Evolutionary conservation across 1,140 invertebrate genomes (phyloP).

Genomic region (Thaumatotibia leucotreta): DNA sequence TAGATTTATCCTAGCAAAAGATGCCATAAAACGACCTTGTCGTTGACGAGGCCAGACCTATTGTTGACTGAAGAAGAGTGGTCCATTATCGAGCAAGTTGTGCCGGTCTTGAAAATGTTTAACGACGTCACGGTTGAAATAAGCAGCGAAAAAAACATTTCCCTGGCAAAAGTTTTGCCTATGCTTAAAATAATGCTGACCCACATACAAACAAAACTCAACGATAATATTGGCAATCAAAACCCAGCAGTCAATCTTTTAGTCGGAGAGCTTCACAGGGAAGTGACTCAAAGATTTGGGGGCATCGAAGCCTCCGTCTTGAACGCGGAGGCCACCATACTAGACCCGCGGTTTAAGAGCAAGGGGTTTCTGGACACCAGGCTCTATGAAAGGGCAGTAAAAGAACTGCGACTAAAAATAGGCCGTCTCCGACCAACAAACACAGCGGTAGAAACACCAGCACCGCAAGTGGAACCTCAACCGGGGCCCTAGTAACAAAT

Average conservation of each 20-base stretch:
- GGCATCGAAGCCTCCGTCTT: constrained; percentile 19
- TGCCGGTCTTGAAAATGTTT: constrained; percentile 28
- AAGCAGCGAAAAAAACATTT: constrained; percentile 36
- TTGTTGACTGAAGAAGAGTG: constrained; percentile 21
- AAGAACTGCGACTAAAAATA: no score
- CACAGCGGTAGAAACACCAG: no score
- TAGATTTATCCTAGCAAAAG: constrained; percentile 31
- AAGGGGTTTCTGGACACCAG: constrained; percentile 10
- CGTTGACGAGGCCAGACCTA: constrained; percentile 15
- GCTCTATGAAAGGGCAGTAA: no score
- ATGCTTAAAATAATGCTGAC: constrained; percentile 15
- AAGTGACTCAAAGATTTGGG: constrained; percentile 8
- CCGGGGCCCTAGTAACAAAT: no score
- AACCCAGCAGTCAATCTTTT: not conserved
- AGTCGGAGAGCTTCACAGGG: not conserved
- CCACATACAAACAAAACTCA: no score
- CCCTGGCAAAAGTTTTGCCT: constrained; percentile 28
- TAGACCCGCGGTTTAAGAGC: constrained; percentile 31
- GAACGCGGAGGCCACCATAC: constrained; percentile 20
- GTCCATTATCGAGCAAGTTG: constrained; percentile 18
- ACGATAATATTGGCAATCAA: not conserved
- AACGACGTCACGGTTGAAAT: constrained; percentile 41
- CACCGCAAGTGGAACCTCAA: no score
- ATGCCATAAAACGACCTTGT: not conserved
- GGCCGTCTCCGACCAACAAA: no score